Evolutionary conservation across 37 sponge, comb jelly and placozoan species (phyloP), one percentile per base, ranked within the genome.

Genomic region (Mnemiopsis leidyi): DNA sequence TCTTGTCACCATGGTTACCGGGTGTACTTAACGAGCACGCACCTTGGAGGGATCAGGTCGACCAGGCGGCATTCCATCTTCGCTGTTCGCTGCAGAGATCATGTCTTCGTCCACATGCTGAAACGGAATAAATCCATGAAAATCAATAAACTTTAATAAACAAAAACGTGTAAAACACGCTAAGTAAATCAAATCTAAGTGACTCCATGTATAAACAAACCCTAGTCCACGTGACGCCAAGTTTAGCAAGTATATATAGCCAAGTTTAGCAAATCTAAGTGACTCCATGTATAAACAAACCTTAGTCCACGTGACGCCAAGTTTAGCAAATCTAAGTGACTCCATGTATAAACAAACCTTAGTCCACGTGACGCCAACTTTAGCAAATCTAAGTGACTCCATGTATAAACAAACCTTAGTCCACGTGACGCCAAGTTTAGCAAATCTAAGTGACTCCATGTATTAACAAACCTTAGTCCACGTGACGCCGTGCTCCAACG

Each of bases 61-160:
- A 7, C n/a, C 61, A 23, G 82, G 5, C 16, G 61, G 90, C 61
- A 85, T 40, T 39, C 90, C 90, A 38, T 85, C 90, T 23, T 85
- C 90, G 25, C 90, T 85, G 48, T 28, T 28, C 0, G 90, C 90
- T 1, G 90, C 90, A 23, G 90, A 85, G 13, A 85, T 85, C 90
- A 85, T 85, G 61, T 85, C 90, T 9, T 85, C 90, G 35, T 85
- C 90, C 23, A 85, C 61, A 28, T 85, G 90, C 90, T 85, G 90
- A 28, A 77, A 32, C 7, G 2, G 9, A 3, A 25, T 21, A 61
- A 21, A 18, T n/a, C n/a, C n/a, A 61, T 61, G 9, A 61, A 9
- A 21, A 25, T 69, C n/a, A 23, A 25, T 69, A 21, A 25, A 69
- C 29, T 25, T 69, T 21, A 69, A 23, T 25, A 69, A 69, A 69